A percentile compares a stretch with the other conserved stretches of the same genome.
phyloP scores from a whole-genome alignment of 2,888 invertebrate species.

The Andrena chrysosceles region DNA sequence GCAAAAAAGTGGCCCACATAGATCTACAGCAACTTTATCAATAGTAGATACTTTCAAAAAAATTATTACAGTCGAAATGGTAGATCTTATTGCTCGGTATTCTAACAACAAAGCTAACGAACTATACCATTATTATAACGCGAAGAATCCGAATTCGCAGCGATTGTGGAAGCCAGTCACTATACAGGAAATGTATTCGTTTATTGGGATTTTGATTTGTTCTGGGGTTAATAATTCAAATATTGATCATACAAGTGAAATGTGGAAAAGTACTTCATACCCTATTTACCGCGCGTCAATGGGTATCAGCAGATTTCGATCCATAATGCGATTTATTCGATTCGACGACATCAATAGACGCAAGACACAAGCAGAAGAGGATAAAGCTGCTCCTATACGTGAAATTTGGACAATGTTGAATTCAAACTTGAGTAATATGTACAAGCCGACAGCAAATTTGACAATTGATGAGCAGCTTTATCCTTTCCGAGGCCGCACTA shows the following conservation, averaged over 20 bases:
- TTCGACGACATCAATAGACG: slow-evolving; percentile 1
- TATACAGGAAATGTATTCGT: background rate
- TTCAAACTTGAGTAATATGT: slow-evolving; percentile 71
- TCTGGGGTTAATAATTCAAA: slow-evolving; percentile 36
- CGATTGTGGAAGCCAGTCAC: slow-evolving; percentile 5
- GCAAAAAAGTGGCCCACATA: background rate
- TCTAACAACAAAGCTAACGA: background rate
- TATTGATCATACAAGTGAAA: slow-evolving; percentile 13
- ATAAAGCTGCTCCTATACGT: slow-evolving; percentile 70
- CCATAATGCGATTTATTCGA: background rate
- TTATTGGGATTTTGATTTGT: background rate
- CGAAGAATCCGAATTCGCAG: background rate
- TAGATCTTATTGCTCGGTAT: background rate
- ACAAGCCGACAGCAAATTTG: slow-evolving; percentile 71
- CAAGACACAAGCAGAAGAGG: background rate
- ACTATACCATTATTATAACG: background rate
- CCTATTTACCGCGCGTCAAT: slow-evolving; percentile 25
- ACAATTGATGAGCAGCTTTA: slow-evolving; percentile 75
- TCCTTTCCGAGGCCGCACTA: slow-evolving; percentile 71
- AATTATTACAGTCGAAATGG: background rate
- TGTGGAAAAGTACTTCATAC: slow-evolving; percentile 20
- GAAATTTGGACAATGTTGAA: slow-evolving; percentile 75
- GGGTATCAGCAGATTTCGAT: slow-evolving; percentile 12
- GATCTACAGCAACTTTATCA: background rate
- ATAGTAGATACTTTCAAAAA: background rate